Evolutionary conservation across 2,113 vertebrate genomes (phyloP), one percentile per base, ranked within the genome.

Genomic region (Bubo blakistoni): DNA sequence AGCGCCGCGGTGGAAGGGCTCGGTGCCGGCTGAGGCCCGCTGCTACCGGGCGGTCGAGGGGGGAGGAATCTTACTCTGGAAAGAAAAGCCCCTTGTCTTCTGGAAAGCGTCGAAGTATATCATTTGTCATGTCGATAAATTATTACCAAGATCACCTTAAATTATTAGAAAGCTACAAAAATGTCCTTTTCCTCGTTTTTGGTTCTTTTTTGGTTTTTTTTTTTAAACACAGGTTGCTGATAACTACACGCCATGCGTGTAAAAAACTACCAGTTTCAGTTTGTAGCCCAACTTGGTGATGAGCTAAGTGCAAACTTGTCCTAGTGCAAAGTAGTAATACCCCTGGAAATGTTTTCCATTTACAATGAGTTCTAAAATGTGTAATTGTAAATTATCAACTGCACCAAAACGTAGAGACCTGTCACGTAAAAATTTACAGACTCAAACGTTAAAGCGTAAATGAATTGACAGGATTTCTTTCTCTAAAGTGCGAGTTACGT

Each of bases 381-480:
- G 7, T 40, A 25, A 65, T 4, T n/a, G 26, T 59, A 71, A 46
- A 38, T 38, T 7, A 47, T 21, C 25, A 44, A 34, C 52, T n/a
- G 26, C 38, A 42, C 22, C 47, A 19, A 57, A 76, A 16, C 36
- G 36, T 29, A 44, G 10, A 71, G 55, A 86, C 5, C 25, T 11
- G 10, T 17, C 51, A 26, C 36, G 34, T 2, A 63, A 36, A 69
- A 79, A 42, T 52, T 36, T 62, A 44, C 16, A 52, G 55, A 16
- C 30, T 65, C 57, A 27, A 27, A 59, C n/a, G 26, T 34, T n/a
- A 20, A 65, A 42, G 66, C 1, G 0, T 21, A 36, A 38, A 61
- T 90, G 74, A 95, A 97, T 91, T 20, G 32, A 89, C 73, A 84
- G 73, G 38, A 66, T 65, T 76, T 55, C 91, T 91, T 91, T 89